Evolutionary conservation across 1,140 invertebrate genomes (phyloP), one percentile per base, ranked within the genome.

Genomic region (Penaeus japonicus): DNA sequence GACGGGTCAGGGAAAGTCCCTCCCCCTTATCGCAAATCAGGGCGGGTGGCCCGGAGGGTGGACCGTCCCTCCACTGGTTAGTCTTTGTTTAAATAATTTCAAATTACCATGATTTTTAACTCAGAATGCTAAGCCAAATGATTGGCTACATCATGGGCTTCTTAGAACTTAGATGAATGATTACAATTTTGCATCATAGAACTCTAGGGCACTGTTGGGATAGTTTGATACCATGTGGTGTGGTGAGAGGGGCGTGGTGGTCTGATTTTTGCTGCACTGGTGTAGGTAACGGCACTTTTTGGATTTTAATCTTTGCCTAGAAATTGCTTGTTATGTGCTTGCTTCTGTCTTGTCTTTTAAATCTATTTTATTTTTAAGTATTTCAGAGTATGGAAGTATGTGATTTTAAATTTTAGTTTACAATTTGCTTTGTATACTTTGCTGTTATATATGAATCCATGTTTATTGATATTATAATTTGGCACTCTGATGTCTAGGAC

Each of bases 1-100:
- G 96, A 95, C 92, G 93, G 83, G 88, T 91, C 93, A 85, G 90
- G 92, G 15, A 92, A 92, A 47, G 91, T 91, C 18, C 65, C 85
- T 75, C 47, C 83, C 81, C 65, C 86, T 85, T 80, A 84, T 84
- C 81, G 87, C 78, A 89, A 78, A 59, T 54, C 65, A 73, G 87
- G 88, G 35, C 55, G 87, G 73, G 39, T 54, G 39, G 78, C 84
- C 77, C 87, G 90, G 75, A 78, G 89, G 27, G 85, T 90, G 77
- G 81, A 87, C n/a, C 86, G 79, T 55, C 86, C 86, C 32, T 32
- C 70, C 80, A 77, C 80, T 24, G 86, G 82, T 84, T 84, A 85
- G 87, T 84, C 73, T 65, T 53, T 30, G 27, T 54, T 65, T 24
- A 62, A 35, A 35, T 32, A 10, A 73, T 73, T 73, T 32, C 65